Evolutionary conservation across 2,797 vertebrate species (phyloP).

Genomic region (Knipowitschia caucasica): DNA sequence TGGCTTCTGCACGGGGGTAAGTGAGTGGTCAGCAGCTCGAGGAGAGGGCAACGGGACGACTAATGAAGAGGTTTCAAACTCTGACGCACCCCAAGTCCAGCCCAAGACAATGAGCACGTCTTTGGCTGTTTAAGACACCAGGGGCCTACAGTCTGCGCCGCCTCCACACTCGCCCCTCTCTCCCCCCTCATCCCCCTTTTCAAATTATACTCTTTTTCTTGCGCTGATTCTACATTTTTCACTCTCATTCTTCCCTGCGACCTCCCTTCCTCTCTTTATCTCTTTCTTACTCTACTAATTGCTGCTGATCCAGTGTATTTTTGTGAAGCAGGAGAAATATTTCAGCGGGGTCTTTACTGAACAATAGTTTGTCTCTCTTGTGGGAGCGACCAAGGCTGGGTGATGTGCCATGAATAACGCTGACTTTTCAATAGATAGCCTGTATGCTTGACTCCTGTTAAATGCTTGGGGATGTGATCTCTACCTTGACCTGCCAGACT

Average conservation of each 20-base stretch:
- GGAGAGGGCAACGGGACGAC: constrained; percentile 40
- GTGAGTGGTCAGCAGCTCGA: constrained; percentile 50
- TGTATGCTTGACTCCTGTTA: constrained; percentile 67
- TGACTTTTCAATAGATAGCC: constrained; percentile 70
- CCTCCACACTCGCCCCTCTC: constrained; percentile 36
- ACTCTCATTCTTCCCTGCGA: constrained; percentile 48
- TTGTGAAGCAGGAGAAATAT: constrained; percentile 70
- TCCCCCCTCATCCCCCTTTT: constrained; percentile 45
- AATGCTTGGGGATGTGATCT: constrained; percentile 72
- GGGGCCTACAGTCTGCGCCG: constrained; percentile 46
- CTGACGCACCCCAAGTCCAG: constrained; percentile 20
- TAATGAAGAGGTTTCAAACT: constrained; percentile 53
- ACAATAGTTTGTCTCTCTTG: constrained; percentile 68
- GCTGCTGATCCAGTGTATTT: constrained; percentile 74
- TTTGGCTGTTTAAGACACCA: constrained; percentile 57
- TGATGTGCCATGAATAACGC: constrained; percentile 69
- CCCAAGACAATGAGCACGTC: constrained; percentile 56
- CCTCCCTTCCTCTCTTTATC: constrained; percentile 58
- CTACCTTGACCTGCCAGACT: constrained; percentile 72
- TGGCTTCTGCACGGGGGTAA: constrained; percentile 58
- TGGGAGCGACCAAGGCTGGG: constrained; percentile 42
- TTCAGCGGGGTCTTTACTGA: constrained; percentile 64
- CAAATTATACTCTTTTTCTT: constrained; percentile 49
- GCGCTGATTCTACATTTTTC: constrained; percentile 66
- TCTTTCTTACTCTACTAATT: constrained; percentile 70